Percentiles rank a stretch among this genome's conserved stretches.
phyloP scores from a whole-genome alignment of 2,888 invertebrate genomes.

The Acleris literana region DNA sequence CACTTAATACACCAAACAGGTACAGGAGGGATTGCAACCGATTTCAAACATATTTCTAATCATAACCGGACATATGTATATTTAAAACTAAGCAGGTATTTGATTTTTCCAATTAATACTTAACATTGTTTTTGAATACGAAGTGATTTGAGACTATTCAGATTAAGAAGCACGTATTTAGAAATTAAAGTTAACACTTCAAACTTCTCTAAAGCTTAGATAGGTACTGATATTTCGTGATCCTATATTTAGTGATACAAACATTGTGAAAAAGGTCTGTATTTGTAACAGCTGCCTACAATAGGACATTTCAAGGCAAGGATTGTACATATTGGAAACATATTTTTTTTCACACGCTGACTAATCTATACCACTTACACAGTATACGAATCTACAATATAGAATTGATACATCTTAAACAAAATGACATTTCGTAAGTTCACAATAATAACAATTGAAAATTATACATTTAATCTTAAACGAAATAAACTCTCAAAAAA shows the following conservation, averaged over 20 bases:
- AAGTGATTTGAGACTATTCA: too few species aligned
- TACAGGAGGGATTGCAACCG: constrained; percentile 20
- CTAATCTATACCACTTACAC: constrained; percentile 30
- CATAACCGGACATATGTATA: constrained; percentile 6
- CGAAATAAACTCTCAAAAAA: constrained; percentile 64
- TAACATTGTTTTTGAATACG: too few species aligned
- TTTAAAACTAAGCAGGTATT: constrained; percentile 20
- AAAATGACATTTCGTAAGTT: constrained; percentile 39
- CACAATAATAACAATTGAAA: constrained; percentile 40
- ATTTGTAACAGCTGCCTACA: constrained; percentile 43
- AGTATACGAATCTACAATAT: constrained; percentile 15
- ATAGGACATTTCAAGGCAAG: constrained; percentile 65
- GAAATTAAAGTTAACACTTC: constrained; percentile 2
- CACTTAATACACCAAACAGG: constrained; percentile 52
- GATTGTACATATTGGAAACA: constrained; percentile 55
- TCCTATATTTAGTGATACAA: constrained; percentile 31
- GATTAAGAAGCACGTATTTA: too few species aligned
- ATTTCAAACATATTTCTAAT: constrained; percentile 18
- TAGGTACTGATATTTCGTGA: constrained; percentile 15
- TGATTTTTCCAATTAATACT: too few species aligned
- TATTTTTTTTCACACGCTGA: constrained; percentile 33
- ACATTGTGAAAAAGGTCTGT: constrained; percentile 37
- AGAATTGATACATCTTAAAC: constrained; percentile 11
- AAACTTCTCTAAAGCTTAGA: constrained; percentile 11
- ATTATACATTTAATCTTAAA: constrained; percentile 51